Conservation (phyloP, 2,113 vertebrate species). For the Caloenas nicobarica region DNA sequence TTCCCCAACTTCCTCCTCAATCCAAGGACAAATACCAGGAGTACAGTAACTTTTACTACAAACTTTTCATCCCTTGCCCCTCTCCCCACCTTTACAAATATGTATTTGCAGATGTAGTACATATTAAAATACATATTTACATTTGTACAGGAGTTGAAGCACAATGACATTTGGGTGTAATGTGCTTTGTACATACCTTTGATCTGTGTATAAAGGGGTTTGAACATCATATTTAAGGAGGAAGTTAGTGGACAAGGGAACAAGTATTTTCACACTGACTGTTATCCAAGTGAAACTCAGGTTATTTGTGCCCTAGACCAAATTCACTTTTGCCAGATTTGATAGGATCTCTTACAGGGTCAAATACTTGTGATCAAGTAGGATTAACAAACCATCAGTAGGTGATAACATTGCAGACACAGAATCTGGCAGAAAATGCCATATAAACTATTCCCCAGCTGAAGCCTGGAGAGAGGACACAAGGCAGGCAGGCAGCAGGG, state of each 20-base stretch:
- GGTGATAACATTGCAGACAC: background rate
- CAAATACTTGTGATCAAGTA: background rate
- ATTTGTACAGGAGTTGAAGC: background rate
- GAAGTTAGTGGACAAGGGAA: background rate
- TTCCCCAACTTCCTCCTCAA: background rate
- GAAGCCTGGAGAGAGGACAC: background rate
- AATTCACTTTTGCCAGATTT: background rate
- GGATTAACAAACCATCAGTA: background rate
- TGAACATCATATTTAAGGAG: background rate
- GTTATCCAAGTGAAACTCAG: background rate
- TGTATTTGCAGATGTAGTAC: fast-evolving
- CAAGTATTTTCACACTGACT: background rate
- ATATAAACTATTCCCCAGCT: background rate
- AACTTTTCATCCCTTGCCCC: background rate
- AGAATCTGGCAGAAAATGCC: background rate
- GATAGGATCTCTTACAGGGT: fast-evolving
- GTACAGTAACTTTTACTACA: background rate
- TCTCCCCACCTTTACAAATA: background rate
- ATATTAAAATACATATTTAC: background rate
- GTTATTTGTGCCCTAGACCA: background rate
- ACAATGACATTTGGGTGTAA: background rate
- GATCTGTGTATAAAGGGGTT: background rate
- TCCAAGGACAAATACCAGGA: background rate
- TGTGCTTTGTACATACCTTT: background rate
- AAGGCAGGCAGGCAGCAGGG: background rate